phyloP scores from a whole-genome alignment of 2,797 vertebrate species.

The Galago senegalensis region DNA sequence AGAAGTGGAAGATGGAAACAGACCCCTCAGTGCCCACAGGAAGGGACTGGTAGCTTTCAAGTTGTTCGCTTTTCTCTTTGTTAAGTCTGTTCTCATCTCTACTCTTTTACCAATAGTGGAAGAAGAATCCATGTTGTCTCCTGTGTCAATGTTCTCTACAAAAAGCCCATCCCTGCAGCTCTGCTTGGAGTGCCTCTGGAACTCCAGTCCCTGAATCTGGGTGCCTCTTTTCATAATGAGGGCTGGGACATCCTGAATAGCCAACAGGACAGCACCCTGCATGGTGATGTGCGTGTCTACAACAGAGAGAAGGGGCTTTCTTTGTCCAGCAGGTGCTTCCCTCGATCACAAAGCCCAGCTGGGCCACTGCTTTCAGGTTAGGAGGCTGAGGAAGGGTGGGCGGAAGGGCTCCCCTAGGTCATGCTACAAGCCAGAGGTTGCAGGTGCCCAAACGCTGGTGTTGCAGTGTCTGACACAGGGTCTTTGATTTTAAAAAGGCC shows the following conservation, averaged over 20 bases:
- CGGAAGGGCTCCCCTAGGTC: not conserved
- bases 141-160: not conserved
- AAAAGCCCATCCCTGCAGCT: not conserved
- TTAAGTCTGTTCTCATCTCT: not conserved
- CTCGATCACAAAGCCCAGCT: not conserved
- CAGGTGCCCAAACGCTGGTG: not conserved
- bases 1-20: not conserved
- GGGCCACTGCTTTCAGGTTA: not conserved
- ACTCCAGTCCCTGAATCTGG: not conserved
- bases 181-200: not conserved
- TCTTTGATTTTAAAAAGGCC: not conserved
- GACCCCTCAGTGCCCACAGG: not conserved
- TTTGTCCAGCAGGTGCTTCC: not conserved
- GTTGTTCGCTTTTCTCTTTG: not conserved
- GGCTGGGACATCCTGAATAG: not conserved
- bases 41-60: not conserved
- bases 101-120: not conserved
- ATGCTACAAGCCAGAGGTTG: not conserved
- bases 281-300: fast-evolving
- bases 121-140: not conserved
- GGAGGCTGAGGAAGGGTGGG: not conserved
- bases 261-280: not conserved
- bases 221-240: not conserved
- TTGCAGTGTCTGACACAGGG: fast-evolving
- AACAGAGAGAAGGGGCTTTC: not conserved